Percentiles rank a stretch among this genome's conserved stretches.
phyloP scores from a whole-genome alignment of 2,113 vertebrate genomes.

The Gadus macrocephalus region DNA sequence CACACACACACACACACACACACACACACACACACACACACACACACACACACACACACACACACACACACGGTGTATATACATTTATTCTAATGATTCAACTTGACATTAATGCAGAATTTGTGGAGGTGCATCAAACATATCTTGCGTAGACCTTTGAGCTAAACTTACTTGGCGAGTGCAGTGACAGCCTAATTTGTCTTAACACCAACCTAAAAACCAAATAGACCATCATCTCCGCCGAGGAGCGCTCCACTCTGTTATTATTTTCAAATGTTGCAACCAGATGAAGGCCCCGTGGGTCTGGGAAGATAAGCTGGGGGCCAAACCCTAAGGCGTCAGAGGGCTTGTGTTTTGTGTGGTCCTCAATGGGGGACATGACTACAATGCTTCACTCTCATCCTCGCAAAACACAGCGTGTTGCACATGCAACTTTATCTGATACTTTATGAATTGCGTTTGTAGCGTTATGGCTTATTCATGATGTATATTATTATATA shows the following conservation, averaged over 20 bases:
- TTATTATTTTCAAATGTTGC: conserved; percentile 65
- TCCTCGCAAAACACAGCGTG: conserved; percentile 46
- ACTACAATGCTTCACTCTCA: conserved; percentile 48
- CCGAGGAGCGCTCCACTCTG: conserved; percentile 52
- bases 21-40: too few relatives aligned
- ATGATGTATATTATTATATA: too few relatives aligned
- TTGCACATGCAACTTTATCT: not conserved
- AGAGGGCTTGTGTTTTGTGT: conserved; percentile 66
- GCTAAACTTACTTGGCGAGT: conserved; percentile 59
- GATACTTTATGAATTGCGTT: too few relatives aligned
- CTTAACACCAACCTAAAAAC: conserved; percentile 55
- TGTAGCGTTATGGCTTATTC: too few relatives aligned
- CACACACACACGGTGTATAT: too few relatives aligned
- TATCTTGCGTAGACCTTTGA: conserved; percentile 26
- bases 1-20: too few relatives aligned
- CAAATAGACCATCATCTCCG: conserved; percentile 42
- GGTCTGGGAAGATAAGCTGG: conserved; percentile 63
- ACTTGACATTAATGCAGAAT: too few relatives aligned
- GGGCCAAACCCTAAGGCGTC: conserved; percentile 71
- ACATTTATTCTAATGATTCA: too few relatives aligned
- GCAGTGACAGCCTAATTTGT: conserved; percentile 61
- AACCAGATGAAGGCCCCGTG: conserved; percentile 69
- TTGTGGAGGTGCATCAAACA: conserved; percentile 26
- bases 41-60: too few relatives aligned
- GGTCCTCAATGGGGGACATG: conserved; percentile 63